These are phyloP conservation scores for Dendrocincla fuliginosa DNA, from an alignment of 2,797 vertebrate species.

Conservation along the genomic window DNA sequence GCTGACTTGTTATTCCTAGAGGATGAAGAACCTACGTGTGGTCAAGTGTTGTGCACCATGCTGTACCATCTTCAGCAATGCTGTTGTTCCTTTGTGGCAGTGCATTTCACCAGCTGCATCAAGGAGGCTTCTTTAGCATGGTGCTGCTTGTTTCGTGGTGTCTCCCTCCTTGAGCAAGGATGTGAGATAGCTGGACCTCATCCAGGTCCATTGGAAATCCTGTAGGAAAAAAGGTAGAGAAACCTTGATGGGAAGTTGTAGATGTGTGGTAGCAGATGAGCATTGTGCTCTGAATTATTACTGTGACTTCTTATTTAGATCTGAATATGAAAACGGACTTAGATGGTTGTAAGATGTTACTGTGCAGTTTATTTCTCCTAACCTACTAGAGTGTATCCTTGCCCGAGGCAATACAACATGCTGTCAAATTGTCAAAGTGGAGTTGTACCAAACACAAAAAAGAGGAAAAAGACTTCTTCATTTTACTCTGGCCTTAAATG, in stretches of 20 bases:
- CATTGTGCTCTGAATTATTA: background rate
- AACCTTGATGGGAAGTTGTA: background rate
- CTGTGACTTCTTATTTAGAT: background rate
- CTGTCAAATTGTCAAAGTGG: background rate
- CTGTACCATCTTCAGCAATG: background rate
- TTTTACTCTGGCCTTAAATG: conserved; percentile 4
- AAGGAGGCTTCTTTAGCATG: background rate
- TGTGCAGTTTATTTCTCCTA: background rate
- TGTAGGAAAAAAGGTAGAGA: background rate
- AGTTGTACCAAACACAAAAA: background rate
- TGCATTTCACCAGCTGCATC: background rate
- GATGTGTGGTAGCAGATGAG: background rate
- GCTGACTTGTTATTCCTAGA: background rate
- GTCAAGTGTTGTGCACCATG: accelerated
- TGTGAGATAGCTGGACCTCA: background rate
- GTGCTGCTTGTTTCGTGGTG: background rate
- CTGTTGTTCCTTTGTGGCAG: accelerated
- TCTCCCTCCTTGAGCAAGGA: background rate
- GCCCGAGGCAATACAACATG: background rate
- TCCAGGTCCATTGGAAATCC: background rate
- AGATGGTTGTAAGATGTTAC: background rate
- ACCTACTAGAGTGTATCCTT: background rate
- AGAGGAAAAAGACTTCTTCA: accelerated
- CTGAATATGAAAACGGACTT: background rate
- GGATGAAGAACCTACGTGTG: accelerated